Evolutionary conservation across 1,140 invertebrate genomes (phyloP).

Genomic region (Drosophila setifemur): DNA sequence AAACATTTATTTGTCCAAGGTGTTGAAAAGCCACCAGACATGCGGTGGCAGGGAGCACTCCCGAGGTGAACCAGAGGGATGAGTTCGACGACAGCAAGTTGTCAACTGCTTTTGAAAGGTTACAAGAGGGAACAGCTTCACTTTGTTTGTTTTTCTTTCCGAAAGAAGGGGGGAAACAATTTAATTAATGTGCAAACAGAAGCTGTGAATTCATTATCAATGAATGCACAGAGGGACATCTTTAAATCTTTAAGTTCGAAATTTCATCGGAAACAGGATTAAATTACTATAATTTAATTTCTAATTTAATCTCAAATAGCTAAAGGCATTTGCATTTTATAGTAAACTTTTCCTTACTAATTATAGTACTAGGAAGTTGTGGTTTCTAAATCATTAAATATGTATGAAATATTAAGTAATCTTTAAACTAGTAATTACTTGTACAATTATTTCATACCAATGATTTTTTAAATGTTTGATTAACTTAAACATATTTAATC

Average conservation of each 20-base stretch:
- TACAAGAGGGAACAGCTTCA: conserved; percentile 2
- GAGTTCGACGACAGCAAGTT: conserved; percentile 39
- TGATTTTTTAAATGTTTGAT: no score
- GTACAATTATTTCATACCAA: no score
- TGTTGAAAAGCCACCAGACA: conserved; percentile 59
- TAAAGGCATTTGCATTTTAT: no score
- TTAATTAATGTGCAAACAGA: conserved; percentile 38
- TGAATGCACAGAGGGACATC: neutral
- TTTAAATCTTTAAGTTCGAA: neutral
- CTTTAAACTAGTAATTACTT: no score
- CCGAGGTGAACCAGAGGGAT: conserved; percentile 8
- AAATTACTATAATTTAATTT: no score
- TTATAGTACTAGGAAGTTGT: no score
- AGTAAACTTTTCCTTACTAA: no score
- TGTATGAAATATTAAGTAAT: neutral
- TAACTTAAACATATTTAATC: no score
- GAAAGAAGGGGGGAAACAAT: neutral
- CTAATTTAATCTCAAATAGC: no score
- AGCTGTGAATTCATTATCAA: conserved; percentile 13
- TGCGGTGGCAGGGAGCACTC: conserved; percentile 24
- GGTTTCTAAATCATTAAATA: neutral
- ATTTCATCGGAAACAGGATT: no score
- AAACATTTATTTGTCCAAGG: conserved; percentile 69
- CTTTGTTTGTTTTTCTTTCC: neutral
- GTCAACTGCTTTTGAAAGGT: conserved; percentile 56